phyloP scores from a whole-genome alignment of 2,797 vertebrate species.

The Acanthurus lineatus region DNA sequence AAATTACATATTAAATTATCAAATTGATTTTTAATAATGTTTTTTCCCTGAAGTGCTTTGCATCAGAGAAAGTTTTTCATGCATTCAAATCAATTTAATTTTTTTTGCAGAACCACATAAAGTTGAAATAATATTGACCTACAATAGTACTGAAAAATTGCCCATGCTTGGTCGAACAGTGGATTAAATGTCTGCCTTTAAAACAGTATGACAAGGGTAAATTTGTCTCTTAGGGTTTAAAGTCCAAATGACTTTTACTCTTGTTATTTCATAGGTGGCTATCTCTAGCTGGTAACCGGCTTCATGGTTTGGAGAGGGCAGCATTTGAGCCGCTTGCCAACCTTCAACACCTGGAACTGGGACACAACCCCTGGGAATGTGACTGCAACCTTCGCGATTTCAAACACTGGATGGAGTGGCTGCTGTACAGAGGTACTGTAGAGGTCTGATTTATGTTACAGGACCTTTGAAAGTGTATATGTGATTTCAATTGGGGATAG shows the following conservation, averaged over 20 bases:
- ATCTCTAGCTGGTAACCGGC: constrained; percentile 93
- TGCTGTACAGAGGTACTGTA: constrained; percentile 93
- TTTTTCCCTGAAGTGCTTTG: no score
- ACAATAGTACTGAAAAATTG: neutral
- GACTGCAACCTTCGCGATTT: constrained; percentile 98
- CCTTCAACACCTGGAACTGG: constrained; percentile 93
- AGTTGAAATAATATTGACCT: no score
- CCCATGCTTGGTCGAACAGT: neutral
- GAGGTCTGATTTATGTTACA: constrained; percentile 50
- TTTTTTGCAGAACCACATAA: no score
- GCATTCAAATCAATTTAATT: no score
- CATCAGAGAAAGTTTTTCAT: no score
- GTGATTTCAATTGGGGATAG: constrained; percentile 25
- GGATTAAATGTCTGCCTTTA: neutral
- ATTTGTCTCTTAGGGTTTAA: neutral
- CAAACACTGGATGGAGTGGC: constrained; percentile 99
- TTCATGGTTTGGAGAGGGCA: constrained; percentile 94
- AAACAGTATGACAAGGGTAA: neutral
- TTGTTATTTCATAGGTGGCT: constrained; percentile 84
- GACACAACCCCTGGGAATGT: constrained; percentile 98
- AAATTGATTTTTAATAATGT: no score
- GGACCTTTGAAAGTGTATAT: constrained; percentile 18
- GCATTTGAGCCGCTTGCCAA: constrained; percentile 94
- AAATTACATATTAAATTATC: no score
- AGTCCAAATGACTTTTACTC: neutral